These are phyloP conservation scores for Apistogramma diplotaenia DNA, from an alignment of 2,113 vertebrate species.

Conservation along the genomic window DNA sequence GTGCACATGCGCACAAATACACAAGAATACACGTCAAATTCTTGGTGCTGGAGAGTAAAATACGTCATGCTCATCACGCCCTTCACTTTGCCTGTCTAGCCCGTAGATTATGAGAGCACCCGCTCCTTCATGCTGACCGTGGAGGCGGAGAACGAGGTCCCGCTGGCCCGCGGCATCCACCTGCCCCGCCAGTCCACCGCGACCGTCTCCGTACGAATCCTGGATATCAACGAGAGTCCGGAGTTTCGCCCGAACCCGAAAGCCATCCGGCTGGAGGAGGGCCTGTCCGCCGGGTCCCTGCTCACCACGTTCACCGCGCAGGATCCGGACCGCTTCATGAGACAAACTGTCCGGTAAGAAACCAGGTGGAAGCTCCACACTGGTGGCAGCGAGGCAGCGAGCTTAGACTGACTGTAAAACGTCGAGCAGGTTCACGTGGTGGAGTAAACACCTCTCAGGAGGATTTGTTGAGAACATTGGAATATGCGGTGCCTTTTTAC, in stretches of 20 bases:
- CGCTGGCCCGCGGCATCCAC: slow-evolving; percentile 91
- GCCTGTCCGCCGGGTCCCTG: slow-evolving; percentile 82
- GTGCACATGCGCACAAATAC: neutral
- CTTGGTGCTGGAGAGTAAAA: neutral
- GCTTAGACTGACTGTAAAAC: neutral
- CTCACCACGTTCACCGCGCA: slow-evolving; percentile 88
- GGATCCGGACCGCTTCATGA: slow-evolving; percentile 91
- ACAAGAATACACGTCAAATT: neutral
- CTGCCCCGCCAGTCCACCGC: slow-evolving; percentile 94
- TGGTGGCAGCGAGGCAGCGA: neutral
- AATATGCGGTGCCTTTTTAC: neutral
- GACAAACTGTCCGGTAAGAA: slow-evolving; percentile 84
- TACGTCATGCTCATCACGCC: neutral
- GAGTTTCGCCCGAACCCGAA: slow-evolving; percentile 93
- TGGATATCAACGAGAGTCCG: slow-evolving; percentile 95
- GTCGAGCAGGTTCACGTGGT: neutral
- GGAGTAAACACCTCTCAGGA: neutral
- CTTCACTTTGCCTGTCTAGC: slow-evolving; percentile 69
- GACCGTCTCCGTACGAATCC: slow-evolving; percentile 88
- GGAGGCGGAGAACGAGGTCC: slow-evolving; percentile 91
- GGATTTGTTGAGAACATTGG: neutral
- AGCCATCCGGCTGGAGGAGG: slow-evolving; percentile 89
- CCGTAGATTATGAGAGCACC: slow-evolving; percentile 92
- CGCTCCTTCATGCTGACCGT: slow-evolving; percentile 91
- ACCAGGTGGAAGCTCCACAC: neutral